phyloP scores from a whole-genome alignment of 2,797 vertebrate genomes.

The Sebastes cheni region DNA sequence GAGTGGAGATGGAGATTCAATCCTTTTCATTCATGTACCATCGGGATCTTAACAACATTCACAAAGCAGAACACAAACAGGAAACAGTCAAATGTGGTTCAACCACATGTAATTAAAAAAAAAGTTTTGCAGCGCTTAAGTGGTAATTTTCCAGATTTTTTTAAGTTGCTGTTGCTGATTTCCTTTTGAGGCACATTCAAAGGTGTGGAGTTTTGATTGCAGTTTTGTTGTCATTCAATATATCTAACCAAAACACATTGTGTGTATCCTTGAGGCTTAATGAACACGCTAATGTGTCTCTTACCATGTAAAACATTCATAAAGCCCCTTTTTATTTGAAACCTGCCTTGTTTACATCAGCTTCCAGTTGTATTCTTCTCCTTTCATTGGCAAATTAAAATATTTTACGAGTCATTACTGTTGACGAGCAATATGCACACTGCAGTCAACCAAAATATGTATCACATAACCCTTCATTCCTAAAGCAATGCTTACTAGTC shows the following conservation, averaged over 20 bases:
- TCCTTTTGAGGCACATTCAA: neutral
- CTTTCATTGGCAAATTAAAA: constrained; percentile 6
- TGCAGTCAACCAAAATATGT: neutral
- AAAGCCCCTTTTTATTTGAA: neutral
- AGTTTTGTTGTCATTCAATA: neutral
- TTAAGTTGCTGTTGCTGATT: neutral
- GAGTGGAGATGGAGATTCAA: neutral
- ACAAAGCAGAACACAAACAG: neutral
- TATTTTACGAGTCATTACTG: neutral
- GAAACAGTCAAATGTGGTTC: neutral
- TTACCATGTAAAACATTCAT: neutral
- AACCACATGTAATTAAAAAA: neutral
- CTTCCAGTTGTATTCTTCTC: neutral
- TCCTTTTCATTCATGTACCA: constrained; percentile 9
- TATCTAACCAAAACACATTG: neutral
- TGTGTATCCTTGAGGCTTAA: neutral
- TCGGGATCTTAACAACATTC: constrained; percentile 3
- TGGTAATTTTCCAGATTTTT: neutral
- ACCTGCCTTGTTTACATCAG: neutral
- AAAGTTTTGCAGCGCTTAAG: neutral
- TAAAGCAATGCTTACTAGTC: neutral
- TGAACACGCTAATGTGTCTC: neutral
- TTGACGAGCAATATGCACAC: neutral
- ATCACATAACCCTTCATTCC: neutral
- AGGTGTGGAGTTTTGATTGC: neutral